Evolutionary conservation across 2,888 invertebrate species (phyloP).

Genomic region (Papilio protenor): DNA sequence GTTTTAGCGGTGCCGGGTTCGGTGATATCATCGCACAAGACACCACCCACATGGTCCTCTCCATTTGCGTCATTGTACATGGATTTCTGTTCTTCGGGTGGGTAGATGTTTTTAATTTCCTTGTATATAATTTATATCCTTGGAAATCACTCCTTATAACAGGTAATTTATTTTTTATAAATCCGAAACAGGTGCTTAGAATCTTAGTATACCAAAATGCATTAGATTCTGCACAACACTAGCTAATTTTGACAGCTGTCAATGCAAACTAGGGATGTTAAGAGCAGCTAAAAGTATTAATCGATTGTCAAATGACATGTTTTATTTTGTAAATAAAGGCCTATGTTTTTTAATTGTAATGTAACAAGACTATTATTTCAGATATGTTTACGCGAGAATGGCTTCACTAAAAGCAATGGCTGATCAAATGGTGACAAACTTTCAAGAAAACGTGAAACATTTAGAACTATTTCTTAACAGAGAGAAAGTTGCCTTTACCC

Average conservation of each 20-base stretch:
- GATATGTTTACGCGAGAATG: slow-evolving; percentile 78
- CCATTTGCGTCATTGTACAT: slow-evolving; percentile 73
- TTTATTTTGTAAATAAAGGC: neutral
- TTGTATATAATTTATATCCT: slow-evolving; percentile 36
- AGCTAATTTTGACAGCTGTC: neutral
- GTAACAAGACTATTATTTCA: slow-evolving; percentile 51
- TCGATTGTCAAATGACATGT: neutral
- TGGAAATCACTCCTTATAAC: slow-evolving; percentile 38
- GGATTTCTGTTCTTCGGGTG: slow-evolving; percentile 81
- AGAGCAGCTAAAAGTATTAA: neutral
- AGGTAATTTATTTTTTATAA: slow-evolving; percentile 19
- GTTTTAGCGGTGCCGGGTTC: slow-evolving; percentile 78
- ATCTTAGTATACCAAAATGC: neutral
- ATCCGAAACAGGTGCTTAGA: neutral
- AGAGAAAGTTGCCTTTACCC: slow-evolving; percentile 68
- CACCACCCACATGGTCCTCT: slow-evolving; percentile 70
- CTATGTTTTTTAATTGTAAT: neutral
- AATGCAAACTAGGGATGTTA: neutral
- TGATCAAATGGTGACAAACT: slow-evolving; percentile 75
- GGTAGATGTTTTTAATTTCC: slow-evolving; percentile 50
- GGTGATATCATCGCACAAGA: slow-evolving; percentile 79
- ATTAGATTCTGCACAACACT: neutral
- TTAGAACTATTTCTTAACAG: slow-evolving; percentile 73
- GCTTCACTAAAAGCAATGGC: slow-evolving; percentile 79
- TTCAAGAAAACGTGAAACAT: slow-evolving; percentile 78